phyloP scores from a whole-genome alignment of 2,888 invertebrate genomes.

The Mycalesis mineus region DNA sequence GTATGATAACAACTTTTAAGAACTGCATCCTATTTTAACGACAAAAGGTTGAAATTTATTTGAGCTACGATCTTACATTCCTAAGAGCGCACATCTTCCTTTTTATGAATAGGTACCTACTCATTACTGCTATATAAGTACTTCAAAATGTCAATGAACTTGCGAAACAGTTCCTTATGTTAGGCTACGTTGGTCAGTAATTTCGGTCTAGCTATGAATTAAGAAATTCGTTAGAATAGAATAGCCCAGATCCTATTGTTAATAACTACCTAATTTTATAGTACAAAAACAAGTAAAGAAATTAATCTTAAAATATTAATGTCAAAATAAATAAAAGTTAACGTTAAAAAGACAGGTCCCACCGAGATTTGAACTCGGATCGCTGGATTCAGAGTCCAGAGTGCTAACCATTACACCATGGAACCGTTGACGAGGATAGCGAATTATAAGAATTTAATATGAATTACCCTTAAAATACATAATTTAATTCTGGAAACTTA shows the following conservation, averaged over 20 bases:
- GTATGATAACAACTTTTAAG: neutral
- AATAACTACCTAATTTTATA: too few relatives aligned
- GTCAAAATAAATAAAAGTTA: neutral
- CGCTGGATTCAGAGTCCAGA: conserved; percentile 86
- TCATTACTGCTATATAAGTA: neutral
- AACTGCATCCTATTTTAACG: neutral
- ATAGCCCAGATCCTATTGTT: too few relatives aligned
- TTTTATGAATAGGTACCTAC: neutral
- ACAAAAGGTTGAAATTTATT: neutral
- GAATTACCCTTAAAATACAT: too few relatives aligned
- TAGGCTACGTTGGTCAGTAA: too few relatives aligned
- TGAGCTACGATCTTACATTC: neutral
- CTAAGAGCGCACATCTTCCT: neutral
- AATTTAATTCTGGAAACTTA: too few relatives aligned
- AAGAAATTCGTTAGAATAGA: too few relatives aligned
- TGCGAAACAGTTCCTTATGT: neutral
- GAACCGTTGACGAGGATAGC: conserved; percentile 45
- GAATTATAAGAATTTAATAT: conserved; percentile 7
- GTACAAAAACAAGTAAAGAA: too few relatives aligned
- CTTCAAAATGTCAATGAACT: neutral
- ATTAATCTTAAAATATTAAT: neutral
- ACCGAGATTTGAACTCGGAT: conserved; percentile 91
- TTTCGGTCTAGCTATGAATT: too few relatives aligned
- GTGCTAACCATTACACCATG: conserved; percentile 80
- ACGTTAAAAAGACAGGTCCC: conserved; percentile 60